Percentiles rank a stretch among this genome's conserved stretches.
phyloP scores from a whole-genome alignment of 2,113 vertebrate genomes.

The Psophia crepitans region DNA sequence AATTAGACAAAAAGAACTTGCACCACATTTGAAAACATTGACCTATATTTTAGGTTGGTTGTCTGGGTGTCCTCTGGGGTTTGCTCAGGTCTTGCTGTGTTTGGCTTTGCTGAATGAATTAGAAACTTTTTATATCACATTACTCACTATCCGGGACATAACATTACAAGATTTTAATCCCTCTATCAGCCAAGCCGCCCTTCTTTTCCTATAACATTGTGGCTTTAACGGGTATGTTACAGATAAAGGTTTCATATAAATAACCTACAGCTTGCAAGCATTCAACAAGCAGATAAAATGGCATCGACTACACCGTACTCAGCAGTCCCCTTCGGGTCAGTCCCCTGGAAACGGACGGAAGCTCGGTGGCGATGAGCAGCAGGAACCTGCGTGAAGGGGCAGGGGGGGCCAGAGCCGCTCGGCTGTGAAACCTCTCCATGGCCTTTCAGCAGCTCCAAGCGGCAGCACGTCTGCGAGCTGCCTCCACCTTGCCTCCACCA shows the following conservation, averaged over 20 bases:
- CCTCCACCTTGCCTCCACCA: neutral
- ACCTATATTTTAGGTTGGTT: neutral
- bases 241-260: neutral
- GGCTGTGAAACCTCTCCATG: accelerated
- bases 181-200: neutral
- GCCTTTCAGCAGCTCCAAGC: neutral
- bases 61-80: neutral
- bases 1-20: constrained; percentile 6
- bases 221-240: neutral
- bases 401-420: accelerated
- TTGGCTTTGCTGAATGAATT: neutral
- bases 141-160: neutral
- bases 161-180: neutral
- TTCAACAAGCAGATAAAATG: neutral
- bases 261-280: neutral
- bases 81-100: neutral
- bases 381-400: neutral
- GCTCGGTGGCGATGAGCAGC: accelerated
- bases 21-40: neutral
- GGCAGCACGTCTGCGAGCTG: accelerated
- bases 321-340: neutral
- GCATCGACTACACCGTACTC: accelerated
- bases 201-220: neutral
- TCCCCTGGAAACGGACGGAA: neutral
- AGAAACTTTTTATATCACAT: neutral